Conservation (phyloP, 2,888 invertebrate species). For the Macrosoma leucophasiata region DNA sequence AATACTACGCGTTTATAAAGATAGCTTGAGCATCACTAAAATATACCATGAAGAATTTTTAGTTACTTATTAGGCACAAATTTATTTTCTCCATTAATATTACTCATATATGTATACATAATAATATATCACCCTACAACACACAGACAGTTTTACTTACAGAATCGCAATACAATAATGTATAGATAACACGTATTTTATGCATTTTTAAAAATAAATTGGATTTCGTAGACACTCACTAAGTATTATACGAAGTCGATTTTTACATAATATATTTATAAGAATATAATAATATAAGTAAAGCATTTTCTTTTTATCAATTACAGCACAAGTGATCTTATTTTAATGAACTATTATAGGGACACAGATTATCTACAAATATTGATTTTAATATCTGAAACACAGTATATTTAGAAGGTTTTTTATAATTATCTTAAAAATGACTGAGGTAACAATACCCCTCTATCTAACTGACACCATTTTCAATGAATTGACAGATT, state of each 20-base stretch:
- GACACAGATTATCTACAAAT: slow-evolving; percentile 65
- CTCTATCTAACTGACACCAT: slow-evolving; percentile 61
- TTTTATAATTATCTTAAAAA: slow-evolving; percentile 44
- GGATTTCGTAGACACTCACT: slow-evolving; percentile 70
- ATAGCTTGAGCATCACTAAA: slow-evolving; percentile 71
- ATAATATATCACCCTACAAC: slow-evolving; percentile 50
- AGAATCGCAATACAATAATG: slow-evolving; percentile 40
- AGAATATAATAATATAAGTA: slow-evolving; percentile 73
- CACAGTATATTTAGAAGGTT: slow-evolving; percentile 54
- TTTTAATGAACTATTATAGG: slow-evolving; percentile 42
- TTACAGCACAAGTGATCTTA: slow-evolving; percentile 68
- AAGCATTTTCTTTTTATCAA: slow-evolving; percentile 70
- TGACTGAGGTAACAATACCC: slow-evolving; percentile 52
- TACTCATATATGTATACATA: slow-evolving; percentile 42
- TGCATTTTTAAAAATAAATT: slow-evolving; percentile 53
- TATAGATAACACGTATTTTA: slow-evolving; percentile 56
- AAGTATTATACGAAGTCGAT: slow-evolving; percentile 60
- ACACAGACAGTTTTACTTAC: slow-evolving; percentile 54
- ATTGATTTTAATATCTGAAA: slow-evolving; percentile 50
- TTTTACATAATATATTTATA: slow-evolving; percentile 74
- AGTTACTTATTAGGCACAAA: slow-evolving; percentile 69
- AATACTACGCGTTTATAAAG: slow-evolving; percentile 64
- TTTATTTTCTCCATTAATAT: slow-evolving; percentile 43
- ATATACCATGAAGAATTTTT: slow-evolving; percentile 51
- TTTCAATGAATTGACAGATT: slow-evolving; percentile 70